Conservation (phyloP, 1,140 invertebrate genomes). For the Diorhabda carinulata region DNA sequence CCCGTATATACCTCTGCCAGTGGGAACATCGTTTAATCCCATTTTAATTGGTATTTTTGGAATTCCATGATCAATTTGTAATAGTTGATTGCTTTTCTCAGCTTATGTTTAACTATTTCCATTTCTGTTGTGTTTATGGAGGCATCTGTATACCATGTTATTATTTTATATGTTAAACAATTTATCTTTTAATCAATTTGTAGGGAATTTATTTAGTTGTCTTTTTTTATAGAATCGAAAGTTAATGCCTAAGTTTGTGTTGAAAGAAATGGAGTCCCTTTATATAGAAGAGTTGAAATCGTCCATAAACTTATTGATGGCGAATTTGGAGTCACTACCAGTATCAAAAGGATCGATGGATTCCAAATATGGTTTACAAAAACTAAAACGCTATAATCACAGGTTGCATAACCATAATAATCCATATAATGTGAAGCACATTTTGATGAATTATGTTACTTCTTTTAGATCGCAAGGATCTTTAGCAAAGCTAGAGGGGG, state of each 20-base stretch:
- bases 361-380: conserved; percentile 93
- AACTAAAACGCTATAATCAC: conserved; percentile 92
- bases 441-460: conserved; percentile 51
- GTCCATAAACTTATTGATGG: conserved; percentile 97
- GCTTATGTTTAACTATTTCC: too few species aligned
- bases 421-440: conserved; percentile 49
- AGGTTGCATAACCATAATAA: conserved; percentile 63
- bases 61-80: too few species aligned
- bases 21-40: too few species aligned
- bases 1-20: too few species aligned
- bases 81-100: too few species aligned
- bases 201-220: too few species aligned
- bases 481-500: conserved; percentile 86
- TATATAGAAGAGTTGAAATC: conserved; percentile 98
- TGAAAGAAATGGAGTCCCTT: conserved; percentile 99
- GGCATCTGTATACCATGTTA: too few species aligned
- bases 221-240: conserved; percentile 77
- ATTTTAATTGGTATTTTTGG: too few species aligned
- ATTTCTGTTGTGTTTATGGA: too few species aligned
- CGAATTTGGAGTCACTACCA: conserved; percentile 96
- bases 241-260: conserved; percentile 97
- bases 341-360: conserved; percentile 97
- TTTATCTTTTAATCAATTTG: too few species aligned
- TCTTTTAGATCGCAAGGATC: conserved; percentile 83
- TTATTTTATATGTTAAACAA: too few species aligned